phyloP scores from a whole-genome alignment of 2,888 invertebrate genomes.

The Idaea biselata region DNA sequence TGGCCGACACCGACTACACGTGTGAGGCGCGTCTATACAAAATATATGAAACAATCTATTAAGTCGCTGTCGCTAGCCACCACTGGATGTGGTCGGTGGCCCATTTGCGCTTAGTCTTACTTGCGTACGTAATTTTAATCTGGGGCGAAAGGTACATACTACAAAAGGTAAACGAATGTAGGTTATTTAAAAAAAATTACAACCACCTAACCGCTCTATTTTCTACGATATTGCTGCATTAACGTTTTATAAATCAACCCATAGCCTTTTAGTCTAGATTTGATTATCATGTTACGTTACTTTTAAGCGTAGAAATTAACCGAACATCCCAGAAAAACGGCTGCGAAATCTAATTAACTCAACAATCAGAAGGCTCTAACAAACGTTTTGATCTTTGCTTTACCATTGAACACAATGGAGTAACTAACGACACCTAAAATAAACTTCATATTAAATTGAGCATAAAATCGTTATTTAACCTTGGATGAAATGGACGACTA shows the following conservation, averaged over 20 bases:
- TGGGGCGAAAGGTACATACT: no score
- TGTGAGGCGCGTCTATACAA: no score
- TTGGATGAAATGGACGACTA: no score
- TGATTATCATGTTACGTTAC: not conserved
- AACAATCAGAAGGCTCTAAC: slow-evolving; percentile 5
- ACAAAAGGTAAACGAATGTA: no score
- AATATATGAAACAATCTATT: no score
- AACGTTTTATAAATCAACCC: not conserved
- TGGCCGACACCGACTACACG: no score
- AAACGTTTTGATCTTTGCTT: slow-evolving; percentile 1
- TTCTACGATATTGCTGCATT: not conserved
- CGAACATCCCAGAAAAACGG: not conserved
- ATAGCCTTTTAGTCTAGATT: not conserved
- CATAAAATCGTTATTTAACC: no score
- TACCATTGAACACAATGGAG: not conserved
- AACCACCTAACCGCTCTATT: not conserved
- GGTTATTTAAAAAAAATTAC: not conserved
- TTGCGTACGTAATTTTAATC: no score
- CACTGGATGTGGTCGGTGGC: no score
- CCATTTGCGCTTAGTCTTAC: no score
- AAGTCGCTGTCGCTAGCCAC: no score
- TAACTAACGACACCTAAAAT: not conserved
- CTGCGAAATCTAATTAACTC: slow-evolving; percentile 9
- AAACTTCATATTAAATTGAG: no score
- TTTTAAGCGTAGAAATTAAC: not conserved